phyloP scores from a whole-genome alignment of 2,888 invertebrate species.

The Drosophila neonasuta region DNA sequence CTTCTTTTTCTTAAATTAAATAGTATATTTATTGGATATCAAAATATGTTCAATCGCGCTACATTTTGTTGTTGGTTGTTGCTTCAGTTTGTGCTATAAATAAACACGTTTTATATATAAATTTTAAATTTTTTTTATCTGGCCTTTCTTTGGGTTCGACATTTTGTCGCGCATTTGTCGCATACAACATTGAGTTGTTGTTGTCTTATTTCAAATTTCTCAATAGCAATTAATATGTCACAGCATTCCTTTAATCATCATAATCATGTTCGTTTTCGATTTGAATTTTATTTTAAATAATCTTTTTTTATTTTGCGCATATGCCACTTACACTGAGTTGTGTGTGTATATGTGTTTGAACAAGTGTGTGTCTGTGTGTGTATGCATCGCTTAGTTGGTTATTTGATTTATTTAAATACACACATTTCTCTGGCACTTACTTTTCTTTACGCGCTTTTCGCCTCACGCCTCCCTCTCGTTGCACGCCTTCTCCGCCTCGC shows the following conservation, averaged over 20 bases:
- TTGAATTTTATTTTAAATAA: conserved; percentile 26
- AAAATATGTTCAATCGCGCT: conserved; percentile 67
- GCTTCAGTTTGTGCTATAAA: conserved; percentile 63
- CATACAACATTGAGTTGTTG: conserved; percentile 28
- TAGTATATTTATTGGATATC: conserved; percentile 72
- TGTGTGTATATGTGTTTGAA: conserved; percentile 7
- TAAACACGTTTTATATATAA: conserved; percentile 49
- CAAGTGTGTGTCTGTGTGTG: conserved; percentile 38
- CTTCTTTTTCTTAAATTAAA: conserved; percentile 38
- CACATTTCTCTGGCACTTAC: conserved; percentile 75
- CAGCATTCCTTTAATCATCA: conserved; percentile 41
- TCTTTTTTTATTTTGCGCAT: conserved; percentile 48
- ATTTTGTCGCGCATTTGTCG: conserved; percentile 66
- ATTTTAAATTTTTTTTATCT: conserved; percentile 29
- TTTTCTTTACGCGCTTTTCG: conserved; percentile 76
- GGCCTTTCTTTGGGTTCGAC: conserved; percentile 50
- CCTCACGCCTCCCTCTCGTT: conserved; percentile 55
- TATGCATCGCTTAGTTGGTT: conserved; percentile 75
- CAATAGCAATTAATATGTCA: conserved; percentile 66
- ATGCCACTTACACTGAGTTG: conserved; percentile 58
- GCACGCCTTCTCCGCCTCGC: not conserved
- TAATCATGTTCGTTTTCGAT: conserved; percentile 10
- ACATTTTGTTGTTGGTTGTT: conserved; percentile 30
- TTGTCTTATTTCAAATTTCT: conserved; percentile 43
- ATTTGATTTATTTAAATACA: conserved; percentile 76